Evolutionary conservation across 2,888 invertebrate species (phyloP).

Genomic region (Callyntrura guangdongensis): DNA sequence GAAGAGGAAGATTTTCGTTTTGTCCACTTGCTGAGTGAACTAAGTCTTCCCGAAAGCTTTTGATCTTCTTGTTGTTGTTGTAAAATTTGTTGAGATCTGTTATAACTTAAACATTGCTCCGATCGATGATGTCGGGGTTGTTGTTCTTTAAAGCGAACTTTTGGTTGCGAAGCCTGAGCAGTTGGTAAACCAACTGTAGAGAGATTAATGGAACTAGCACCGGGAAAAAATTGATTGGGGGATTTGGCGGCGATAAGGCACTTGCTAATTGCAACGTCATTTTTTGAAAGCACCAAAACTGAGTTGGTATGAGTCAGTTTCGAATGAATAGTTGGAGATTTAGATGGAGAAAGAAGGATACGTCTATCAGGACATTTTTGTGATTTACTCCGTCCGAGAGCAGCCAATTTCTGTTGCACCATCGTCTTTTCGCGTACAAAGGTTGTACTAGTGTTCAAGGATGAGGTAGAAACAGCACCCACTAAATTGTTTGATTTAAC

Average conservation of each 20-base stretch:
- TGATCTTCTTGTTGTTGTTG: conserved; percentile 3
- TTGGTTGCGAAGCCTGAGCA: conserved; percentile 54
- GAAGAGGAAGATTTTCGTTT: conserved; percentile 54
- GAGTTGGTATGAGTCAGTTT: conserved; percentile 69
- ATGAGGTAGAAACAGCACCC: conserved; percentile 35
- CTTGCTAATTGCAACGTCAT: conserved; percentile 45
- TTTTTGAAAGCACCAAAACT: conserved; percentile 55
- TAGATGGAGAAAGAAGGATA: neutral
- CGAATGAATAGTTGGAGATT: conserved; percentile 18
- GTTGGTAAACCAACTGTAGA: neutral
- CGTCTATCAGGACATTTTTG: conserved; percentile 68
- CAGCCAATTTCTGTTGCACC: conserved; percentile 63
- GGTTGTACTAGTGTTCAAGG: neutral
- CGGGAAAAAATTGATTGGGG: conserved; percentile 50
- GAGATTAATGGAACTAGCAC: conserved; percentile 33
- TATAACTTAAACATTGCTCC: conserved; percentile 56
- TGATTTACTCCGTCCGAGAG: conserved; percentile 69
- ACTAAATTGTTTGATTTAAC: conserved; percentile 41
- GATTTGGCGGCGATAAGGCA: conserved; percentile 47
- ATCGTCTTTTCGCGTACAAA: conserved; percentile 46
- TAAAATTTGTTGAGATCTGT: conserved; percentile 41
- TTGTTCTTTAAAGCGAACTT: conserved; percentile 75
- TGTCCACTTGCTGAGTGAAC: conserved; percentile 48
- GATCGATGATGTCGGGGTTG: conserved; percentile 59
- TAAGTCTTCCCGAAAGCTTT: conserved; percentile 1